Base-by-base conservation (phyloP, 1,140 invertebrate species). In the Drosophila sproati region DNA sequence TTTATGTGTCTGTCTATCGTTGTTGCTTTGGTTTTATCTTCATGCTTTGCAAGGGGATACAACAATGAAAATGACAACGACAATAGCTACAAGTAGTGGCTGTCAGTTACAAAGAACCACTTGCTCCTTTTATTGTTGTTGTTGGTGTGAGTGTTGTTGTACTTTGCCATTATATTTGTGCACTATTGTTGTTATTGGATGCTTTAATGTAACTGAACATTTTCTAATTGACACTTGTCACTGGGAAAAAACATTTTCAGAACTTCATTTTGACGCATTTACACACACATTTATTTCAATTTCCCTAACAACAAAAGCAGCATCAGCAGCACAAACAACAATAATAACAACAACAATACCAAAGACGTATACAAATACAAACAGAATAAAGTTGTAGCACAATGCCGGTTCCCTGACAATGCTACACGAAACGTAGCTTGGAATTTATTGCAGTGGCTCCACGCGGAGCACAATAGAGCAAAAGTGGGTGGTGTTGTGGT, bases 221-320 rank as follows among this genome's bases (percentile, higher is more conserved):
- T 89, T 89, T 88, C 85, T 89, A 89, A 89, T 89, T 89, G 85
- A 89, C 85, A 89, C 85, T 89, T 89, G 85, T 89, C 85, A 90
- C 64, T 85, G 81, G 78, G 71, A 89, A 85, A 43, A 78, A 82
- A 85, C 85, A 89, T 89, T 89, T 89, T 78, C 60, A 74, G 59
- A 83, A 91, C 88, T 91, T 91, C 86, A 91, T 91, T 91, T 91
- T 91, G 82, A 91, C 88, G 87, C 88, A 91, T 91, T 91, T 91
- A 91, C 87, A 91, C 88, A 81, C 73, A 91, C 87, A 91, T 91
- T 91, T 91, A 91, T 91, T 91, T 91, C 88, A 91, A 91, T 91
- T 91, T 91, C 82, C 80, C 60, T 67, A 67, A 66, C 76, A 90
- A 91, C 81, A 82, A 90, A 61, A 55, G 73, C 43, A 63, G 51